Evolutionary conservation across 2,113 vertebrate species (phyloP).

Genomic region (Anthoscopus minutus): DNA sequence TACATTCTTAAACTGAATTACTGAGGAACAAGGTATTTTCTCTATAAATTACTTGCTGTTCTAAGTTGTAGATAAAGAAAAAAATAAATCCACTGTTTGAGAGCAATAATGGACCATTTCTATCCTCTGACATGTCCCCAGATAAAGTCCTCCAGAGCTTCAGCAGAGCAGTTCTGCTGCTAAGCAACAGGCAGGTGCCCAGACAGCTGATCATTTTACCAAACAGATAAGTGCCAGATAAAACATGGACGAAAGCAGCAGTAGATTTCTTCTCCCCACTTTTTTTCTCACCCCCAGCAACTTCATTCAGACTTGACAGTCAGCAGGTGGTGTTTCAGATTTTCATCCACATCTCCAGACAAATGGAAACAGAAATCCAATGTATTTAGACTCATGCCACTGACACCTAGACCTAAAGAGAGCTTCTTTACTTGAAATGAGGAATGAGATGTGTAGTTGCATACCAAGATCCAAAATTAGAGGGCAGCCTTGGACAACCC

Average conservation of each 20-base stretch:
- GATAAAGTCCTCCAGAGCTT: not conserved
- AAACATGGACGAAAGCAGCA: not conserved
- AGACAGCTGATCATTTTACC: not conserved
- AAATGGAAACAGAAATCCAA: not conserved
- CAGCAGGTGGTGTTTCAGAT: not conserved
- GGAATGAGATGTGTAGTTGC: not conserved
- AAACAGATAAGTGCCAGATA: not conserved
- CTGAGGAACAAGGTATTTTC: not conserved
- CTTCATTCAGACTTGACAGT: not conserved
- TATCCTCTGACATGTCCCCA: not conserved
- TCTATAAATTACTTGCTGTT: not conserved
- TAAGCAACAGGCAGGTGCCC: constrained; percentile 15
- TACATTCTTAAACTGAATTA: not conserved
- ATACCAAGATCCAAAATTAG: not conserved
- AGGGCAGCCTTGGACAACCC: not conserved
- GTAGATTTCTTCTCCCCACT: not conserved
- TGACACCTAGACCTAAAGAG: not conserved
- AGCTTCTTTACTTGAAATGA: not conserved
- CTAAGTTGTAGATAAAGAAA: not conserved
- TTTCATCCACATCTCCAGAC: not conserved
- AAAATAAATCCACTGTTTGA: not conserved
- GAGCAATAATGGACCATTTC: not conserved
- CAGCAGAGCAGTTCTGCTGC: constrained; percentile 9
- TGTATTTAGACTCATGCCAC: not conserved
- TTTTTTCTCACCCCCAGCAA: not conserved